Base-by-base conservation (phyloP, 2,888 invertebrate species). In the Lapara coniferarum region DNA sequence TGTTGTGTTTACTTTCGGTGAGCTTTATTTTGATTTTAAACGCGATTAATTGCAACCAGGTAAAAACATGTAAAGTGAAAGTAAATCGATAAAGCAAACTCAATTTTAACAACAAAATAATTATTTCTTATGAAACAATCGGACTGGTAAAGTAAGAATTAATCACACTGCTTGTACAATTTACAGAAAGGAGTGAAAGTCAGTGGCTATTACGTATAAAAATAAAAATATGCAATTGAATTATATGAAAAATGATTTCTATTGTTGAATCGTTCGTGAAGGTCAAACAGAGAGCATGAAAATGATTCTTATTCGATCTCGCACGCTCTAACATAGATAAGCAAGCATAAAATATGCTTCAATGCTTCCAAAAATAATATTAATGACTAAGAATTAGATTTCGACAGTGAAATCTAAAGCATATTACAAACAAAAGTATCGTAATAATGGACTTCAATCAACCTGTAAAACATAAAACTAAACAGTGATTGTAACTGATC, bases 171-270 rank as follows among this genome's bases (percentile, higher is more conserved):
- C 77, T 80, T 81, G 80, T 74, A 77, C 82, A 83, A 82, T 85
- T 85, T 81, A 82, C 83, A 84, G 84, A 89, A 88, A 84, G 81
- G 76, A 87, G 88, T 87, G 90, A 90, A 88, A 88, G 88, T 87
- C 79, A 77, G 75, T 76, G 78, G 79, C 78, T 74, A 79, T 81
- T 81, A 81, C 78, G 75, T 79, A 80, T 78, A 80, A 83, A 79
- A 84, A 82, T 74, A 81, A 82, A 81, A 82, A 80, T 74, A 74
- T 76, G 72, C 71, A 75, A 74, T 72, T 75, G 73, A 76, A 78
- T 73, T 77, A 77, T 74, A 72, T 74, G 74, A 78, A 77, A 75
- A 81, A 79, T 71, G 77, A 80, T 74, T 75, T 77, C 77, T 72
- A 81, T 81, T 81, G 79, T 77, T 71, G 73, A 73, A 67, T 77